Percentiles rank a stretch among this genome's conserved stretches.
Evolutionary conservation across 2,888 invertebrate genomes (phyloP).

Genomic region (Scrobipalpa atriplicella): DNA sequence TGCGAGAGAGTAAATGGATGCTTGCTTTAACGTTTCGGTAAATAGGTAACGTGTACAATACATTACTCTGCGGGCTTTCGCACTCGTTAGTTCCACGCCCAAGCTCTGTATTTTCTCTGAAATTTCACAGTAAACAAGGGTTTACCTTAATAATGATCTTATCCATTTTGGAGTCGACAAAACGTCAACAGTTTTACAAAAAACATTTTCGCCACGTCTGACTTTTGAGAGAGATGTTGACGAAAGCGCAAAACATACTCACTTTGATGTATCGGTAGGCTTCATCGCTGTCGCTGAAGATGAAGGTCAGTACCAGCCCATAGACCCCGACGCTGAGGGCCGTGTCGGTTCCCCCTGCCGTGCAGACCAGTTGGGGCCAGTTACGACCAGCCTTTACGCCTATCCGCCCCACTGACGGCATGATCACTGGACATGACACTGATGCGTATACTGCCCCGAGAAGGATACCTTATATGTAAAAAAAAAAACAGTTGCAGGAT

Average conservation of each 20-base stretch:
- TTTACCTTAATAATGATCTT: not conserved
- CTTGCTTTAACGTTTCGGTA: slow-evolving; percentile 9
- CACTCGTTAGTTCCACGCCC: not conserved
- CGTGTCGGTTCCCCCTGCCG: slow-evolving; percentile 69
- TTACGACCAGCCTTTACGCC: slow-evolving; percentile 50
- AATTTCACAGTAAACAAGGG: not conserved
- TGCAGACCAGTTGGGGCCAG: slow-evolving; percentile 70
- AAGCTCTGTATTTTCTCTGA: not conserved
- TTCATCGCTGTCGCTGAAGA: slow-evolving; percentile 58
- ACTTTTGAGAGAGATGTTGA: not conserved
- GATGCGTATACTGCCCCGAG: slow-evolving; percentile 70
- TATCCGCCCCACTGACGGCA: slow-evolving; percentile 60
- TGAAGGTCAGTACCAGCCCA: slow-evolving; percentile 63
- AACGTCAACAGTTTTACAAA: no score
- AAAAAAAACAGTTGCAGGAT: not conserved
- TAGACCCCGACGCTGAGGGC: slow-evolving; percentile 73
- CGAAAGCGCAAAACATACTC: slow-evolving; percentile 36
- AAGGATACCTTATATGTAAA: slow-evolving; percentile 54
- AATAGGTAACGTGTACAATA: slow-evolving; percentile 12
- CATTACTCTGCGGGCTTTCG: not conserved
- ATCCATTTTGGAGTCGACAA: no score
- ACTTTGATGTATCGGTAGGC: slow-evolving; percentile 64
- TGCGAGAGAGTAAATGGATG: slow-evolving; percentile 9
- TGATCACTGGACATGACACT: slow-evolving; percentile 67
- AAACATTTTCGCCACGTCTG: no score